Evolutionary conservation across 1,140 invertebrate genomes (phyloP), one percentile per base, ranked within the genome.

Genomic region (Bombus breviceps): DNA sequence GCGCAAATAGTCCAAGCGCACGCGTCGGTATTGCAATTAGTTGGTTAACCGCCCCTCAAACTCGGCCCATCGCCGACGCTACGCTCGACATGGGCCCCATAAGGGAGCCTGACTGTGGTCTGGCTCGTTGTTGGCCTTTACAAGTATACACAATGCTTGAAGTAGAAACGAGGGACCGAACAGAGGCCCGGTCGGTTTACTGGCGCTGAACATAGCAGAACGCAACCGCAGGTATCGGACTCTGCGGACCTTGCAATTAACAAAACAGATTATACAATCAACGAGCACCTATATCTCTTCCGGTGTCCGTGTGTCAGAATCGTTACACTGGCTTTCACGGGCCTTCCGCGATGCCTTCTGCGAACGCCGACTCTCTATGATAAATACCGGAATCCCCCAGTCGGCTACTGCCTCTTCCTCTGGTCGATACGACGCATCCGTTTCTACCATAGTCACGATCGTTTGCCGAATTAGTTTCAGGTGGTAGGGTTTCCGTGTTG

Each of bases 231-330:
- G 89, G 89, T 93, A 94, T 93, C 92, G 92, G 87, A 75, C 93
- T 92, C 92, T 90, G 90, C 92, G 90, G 92, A 93, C 91, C 92
- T 92, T 92, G 92, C 93, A 94, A 94, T 94, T 94, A 94, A 93
- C 93, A 93, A 93, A 94, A 94, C 92, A 93, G 93, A 93, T 93
- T 93, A 93, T 92, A 91, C 92, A 91, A 94, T 94, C 93, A 94
- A 93, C 91, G 90, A 89, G 91, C 92, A 90, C 90, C 91, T 88
- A 87, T 91, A 84, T 78, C 59, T 66, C 28, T 57, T 62, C 62
- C 76, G 71, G 57, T 28, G n/a, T 80, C 59, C 59, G 43, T 86
- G 87, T 39, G 75, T 53, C 81, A 75, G 68, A 59, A 86, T 74
- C 79, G 80, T 92, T 91, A 90, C 79, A 81, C 28, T 64, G 71